Base-by-base conservation (phyloP, 2,888 invertebrate genomes). In the Chloromyia formosa region DNA sequence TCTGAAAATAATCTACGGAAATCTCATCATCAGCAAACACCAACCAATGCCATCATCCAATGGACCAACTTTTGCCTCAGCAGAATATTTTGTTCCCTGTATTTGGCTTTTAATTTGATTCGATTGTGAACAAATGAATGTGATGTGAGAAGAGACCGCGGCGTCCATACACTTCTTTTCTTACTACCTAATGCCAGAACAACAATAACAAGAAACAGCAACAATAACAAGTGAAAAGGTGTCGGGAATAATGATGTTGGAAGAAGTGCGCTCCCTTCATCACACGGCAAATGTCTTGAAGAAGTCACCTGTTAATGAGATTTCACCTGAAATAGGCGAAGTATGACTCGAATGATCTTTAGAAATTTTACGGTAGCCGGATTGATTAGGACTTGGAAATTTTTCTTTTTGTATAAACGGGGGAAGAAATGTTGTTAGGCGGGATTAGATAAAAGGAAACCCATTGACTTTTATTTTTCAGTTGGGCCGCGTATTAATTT, bases 221-320 rank as follows among this genome's bases (percentile, higher is more conserved):
- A 4, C 27, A 35, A n/a, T n/a, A n/a, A n/a, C n/a, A n/a, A n/a
- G n/a, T 35, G 27, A 7, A 71, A n/a, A 71, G 71, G 71, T 71
- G 71, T 71, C 56, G 40, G 56, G 22, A 71, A 56, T 71, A 71
- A 71, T 71, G 71, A 71, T 56, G 71, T 71, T 71, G 7, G 23
- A 18, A 58, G 66, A 22, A 35, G 2, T 4, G 7, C 5, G 56
- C 56, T 71, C 54, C 40, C 16, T 49, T 12, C 10, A 7, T n/a
- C 12, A n/a, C 49, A 56, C 40, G 56, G 42, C 54, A 54, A 54
- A 16, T 9, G 35, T 10, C 35, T 69, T 56, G 45, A 23, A 62
- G 62, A 66, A 56, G 71, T 71, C 71, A 71, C 71, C 71, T 71
- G 71, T 71, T 71, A 71, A 71, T 71, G 71, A 58, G 71, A 71